Conservation (phyloP, 2,888 invertebrate species). For the Idaea dimidiata region DNA sequence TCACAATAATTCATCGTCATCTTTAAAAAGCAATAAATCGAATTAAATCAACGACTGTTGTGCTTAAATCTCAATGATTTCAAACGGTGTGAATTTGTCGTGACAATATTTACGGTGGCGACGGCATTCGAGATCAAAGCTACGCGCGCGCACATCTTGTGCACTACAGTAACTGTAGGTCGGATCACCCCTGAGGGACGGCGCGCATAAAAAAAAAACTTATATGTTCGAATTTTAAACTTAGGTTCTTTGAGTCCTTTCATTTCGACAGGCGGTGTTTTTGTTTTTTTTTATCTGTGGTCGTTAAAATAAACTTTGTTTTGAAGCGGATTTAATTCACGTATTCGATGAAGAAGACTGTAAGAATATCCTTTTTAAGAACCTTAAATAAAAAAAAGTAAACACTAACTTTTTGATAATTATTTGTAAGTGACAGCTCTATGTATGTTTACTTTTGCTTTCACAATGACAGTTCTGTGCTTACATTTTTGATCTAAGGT, state of each 20-base stretch:
- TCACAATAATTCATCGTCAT: conserved; percentile 40
- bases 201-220: conserved; percentile 48
- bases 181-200: conserved; percentile 67
- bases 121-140: conserved; percentile 51
- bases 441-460: no score
- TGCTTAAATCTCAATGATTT: conserved; percentile 58
- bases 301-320: conserved; percentile 15
- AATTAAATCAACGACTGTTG: conserved; percentile 55
- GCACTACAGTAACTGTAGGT: conserved; percentile 54
- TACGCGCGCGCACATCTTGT: conserved; percentile 43
- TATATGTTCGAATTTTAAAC: conserved; percentile 74
- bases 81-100: conserved; percentile 76
- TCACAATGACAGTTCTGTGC: no score
- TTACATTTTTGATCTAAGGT: no score
- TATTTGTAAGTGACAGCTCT: no score
- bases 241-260: conserved; percentile 43
- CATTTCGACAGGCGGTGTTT: conserved; percentile 30
- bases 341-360: not conserved
- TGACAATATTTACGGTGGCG: conserved; percentile 71
- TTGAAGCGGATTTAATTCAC: not conserved
- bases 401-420: no score
- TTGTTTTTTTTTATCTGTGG: conserved; percentile 28
- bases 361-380: no score
- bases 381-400: no score
- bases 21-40: conserved; percentile 62